phyloP scores from a whole-genome alignment of 2,113 vertebrate species.

The Ahaetulla prasina region DNA sequence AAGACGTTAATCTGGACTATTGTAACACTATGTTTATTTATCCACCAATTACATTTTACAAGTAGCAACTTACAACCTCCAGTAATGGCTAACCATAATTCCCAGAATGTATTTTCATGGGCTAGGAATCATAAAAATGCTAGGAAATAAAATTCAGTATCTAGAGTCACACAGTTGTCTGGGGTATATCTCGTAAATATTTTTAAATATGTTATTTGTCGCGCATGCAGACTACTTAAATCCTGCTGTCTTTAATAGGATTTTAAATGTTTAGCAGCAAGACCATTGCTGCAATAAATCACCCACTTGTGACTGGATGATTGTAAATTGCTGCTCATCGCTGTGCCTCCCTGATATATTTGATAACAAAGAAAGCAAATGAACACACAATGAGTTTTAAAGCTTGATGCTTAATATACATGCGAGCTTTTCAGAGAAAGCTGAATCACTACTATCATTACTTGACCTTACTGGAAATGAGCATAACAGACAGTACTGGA shows the following conservation, averaged over 20 bases:
- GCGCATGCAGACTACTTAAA: not conserved
- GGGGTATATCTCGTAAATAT: not conserved
- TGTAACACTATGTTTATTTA: not conserved
- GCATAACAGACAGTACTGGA: not conserved
- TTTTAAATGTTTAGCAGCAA: not conserved
- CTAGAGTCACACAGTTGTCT: not conserved
- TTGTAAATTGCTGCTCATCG: not conserved
- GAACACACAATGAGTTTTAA: conserved; percentile 15
- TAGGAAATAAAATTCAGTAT: not conserved
- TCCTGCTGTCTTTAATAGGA: not conserved
- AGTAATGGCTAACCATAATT: not conserved
- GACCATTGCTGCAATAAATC: not conserved
- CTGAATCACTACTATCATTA: conserved; percentile 22
- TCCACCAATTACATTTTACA: not conserved
- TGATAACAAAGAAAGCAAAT: not conserved
- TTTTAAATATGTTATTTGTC: not conserved
- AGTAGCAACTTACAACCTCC: not conserved
- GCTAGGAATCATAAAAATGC: not conserved
- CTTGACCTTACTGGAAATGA: not conserved
- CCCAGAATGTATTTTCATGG: not conserved
- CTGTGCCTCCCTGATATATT: not conserved
- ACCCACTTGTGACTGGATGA: conserved; percentile 1
- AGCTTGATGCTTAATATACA: conserved; percentile 14
- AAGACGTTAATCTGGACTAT: not conserved
- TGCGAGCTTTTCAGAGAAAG: not conserved